Percentiles rank a stretch among this genome's conserved stretches.
These are phyloP conservation scores for Lepisosteus osseus DNA, from an alignment of 2,113 vertebrate species.

Conservation along the genomic window DNA sequence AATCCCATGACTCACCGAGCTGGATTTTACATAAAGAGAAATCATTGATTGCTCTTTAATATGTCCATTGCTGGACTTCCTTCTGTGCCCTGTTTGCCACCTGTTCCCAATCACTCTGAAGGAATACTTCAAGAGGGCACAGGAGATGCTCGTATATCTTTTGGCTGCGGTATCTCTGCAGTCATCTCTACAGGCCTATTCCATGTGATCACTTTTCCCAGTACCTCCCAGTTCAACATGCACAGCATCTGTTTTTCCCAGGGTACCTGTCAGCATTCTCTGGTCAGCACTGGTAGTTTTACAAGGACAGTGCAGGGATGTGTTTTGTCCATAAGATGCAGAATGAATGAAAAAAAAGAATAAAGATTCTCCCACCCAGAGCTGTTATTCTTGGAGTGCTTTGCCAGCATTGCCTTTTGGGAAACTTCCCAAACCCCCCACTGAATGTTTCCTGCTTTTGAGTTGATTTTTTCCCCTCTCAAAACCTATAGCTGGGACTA, in stretches of 20 bases:
- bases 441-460: constrained; percentile 10
- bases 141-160: background rate
- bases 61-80: background rate
- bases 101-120: background rate
- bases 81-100: background rate
- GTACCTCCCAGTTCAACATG: no score
- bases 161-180: constrained; percentile 4
- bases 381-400: background rate
- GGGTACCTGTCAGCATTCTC: no score
- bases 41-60: background rate
- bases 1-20: background rate
- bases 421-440: background rate
- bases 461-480: background rate
- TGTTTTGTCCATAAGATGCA: no score
- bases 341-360: no score
- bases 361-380: constrained; percentile 1
- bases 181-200: no score
- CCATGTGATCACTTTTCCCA: no score
- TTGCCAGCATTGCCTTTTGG: background rate
- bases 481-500: background rate
- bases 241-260: no score
- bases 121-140: no score
- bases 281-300: no score
- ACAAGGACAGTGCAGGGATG: no score
- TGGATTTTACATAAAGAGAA: background rate